Evolutionary conservation across 2,797 vertebrate genomes (phyloP), one percentile per base, ranked within the genome.

Genomic region (Tapirus indicus): DNA sequence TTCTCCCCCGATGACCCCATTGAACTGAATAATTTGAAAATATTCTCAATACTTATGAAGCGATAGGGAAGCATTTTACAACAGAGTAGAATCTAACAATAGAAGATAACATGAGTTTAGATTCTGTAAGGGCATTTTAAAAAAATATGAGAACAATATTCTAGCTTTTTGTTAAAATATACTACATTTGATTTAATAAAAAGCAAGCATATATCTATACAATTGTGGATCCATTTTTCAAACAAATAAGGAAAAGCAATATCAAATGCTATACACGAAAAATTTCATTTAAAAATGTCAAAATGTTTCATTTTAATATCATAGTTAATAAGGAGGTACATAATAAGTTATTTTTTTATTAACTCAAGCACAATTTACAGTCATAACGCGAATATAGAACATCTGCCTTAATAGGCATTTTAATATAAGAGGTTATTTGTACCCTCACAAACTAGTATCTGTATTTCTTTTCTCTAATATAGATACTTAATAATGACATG

Each of bases 11-110:
- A 6, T 38, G 25, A 54, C 2, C 9, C 25, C 27, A 38, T 29
- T 56, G 90, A 94, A 77, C 12, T 21, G 41, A 91, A 13, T 95
- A 95, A 95, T 62, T 41, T 88, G 41, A 96, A 96, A 96, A 92
- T 29, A 89, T 52, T 66, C 83, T 86, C 44, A 80, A 92, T 93
- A 88, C 29, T 54, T 75, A 38, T 38, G 74, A 88, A 85, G 1
- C 72, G 32, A 91, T 38, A 17, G 29, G n/a, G 2, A 68, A 5
- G 12, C 68, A 88, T 44, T 93, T 84, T 52, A 84, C 23, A 91
- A 74, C 6, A 64, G 32, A 60, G 7, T 35, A 68, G 27, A 83
- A 66, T 87, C 64, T 66, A 95, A 62, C 64, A 79, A 88, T 6
- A 27, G 9, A 23, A 58, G 20, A 41, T 41, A 44, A 71, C 32